phyloP scores from a whole-genome alignment of 1,140 invertebrate species.

The Drosophila biarmipes region DNA sequence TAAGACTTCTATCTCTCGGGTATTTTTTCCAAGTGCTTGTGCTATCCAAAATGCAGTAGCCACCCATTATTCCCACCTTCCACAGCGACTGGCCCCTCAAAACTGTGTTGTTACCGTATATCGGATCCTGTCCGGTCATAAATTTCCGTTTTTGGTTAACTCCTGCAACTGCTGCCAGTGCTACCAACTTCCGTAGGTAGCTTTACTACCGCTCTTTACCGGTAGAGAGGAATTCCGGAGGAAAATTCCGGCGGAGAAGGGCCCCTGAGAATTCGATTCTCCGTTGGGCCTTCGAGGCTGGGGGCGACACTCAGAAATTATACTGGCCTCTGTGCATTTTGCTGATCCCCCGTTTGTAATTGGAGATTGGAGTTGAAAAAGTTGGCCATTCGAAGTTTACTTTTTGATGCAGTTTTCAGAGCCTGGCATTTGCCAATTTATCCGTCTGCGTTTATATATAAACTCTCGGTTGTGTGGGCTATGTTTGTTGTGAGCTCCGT shows the following conservation, averaged over 20 bases:
- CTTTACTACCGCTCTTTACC: background rate
- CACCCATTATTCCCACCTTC: background rate
- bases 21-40: background rate
- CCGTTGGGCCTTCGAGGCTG: slow-evolving; percentile 6
- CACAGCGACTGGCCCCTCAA: background rate
- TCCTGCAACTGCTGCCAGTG: slow-evolving; percentile 27
- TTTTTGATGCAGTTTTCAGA: slow-evolving; percentile 58
- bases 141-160: slow-evolving; percentile 71
- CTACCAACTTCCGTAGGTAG: slow-evolving; percentile 23
- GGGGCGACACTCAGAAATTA: slow-evolving; percentile 23
- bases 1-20: too few relatives aligned
- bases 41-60: background rate
- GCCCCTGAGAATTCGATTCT: slow-evolving; percentile 29
- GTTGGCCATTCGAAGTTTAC: slow-evolving; percentile 64
- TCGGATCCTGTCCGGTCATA: slow-evolving; percentile 56
- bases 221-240: background rate
- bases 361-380: slow-evolving; percentile 72
- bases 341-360: slow-evolving; percentile 55
- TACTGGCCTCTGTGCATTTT: slow-evolving; percentile 22
- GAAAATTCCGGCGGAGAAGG: background rate
- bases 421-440: slow-evolving; percentile 47
- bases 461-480: slow-evolving; percentile 5
- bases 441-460: slow-evolving; percentile 10
- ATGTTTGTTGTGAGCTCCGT: slow-evolving; percentile 26
- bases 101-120: slow-evolving; percentile 35